Conservation (phyloP, 2,113 vertebrate species). For the Phaetusa simplex region DNA sequence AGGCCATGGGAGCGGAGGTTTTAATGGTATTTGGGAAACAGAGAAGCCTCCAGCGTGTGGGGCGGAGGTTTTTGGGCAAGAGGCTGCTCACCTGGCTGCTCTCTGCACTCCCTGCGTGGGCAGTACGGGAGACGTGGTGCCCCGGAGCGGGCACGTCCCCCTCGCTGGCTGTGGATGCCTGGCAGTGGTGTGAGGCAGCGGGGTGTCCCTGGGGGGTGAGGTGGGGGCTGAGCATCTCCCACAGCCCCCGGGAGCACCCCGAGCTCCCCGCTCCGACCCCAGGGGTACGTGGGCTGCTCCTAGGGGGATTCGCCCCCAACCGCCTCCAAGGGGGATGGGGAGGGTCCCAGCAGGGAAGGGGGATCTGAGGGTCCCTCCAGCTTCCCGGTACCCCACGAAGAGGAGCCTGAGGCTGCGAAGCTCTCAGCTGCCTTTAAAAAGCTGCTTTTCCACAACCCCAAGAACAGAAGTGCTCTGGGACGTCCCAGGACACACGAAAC, state of each 20-base stretch:
- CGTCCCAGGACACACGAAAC: neutral
- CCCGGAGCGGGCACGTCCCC: accelerated
- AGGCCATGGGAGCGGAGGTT: neutral
- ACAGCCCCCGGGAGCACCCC: neutral
- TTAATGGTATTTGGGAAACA: neutral
- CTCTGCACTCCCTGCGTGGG: neutral
- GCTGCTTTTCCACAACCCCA: neutral
- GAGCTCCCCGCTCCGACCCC: neutral
- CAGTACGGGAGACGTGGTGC: neutral
- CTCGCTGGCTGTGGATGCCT: neutral
- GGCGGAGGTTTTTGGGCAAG: neutral
- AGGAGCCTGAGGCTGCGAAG: neutral
- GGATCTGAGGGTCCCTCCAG: neutral
- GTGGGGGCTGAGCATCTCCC: neutral
- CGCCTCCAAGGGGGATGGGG: neutral
- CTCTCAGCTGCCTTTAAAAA: neutral
- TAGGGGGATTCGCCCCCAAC: neutral
- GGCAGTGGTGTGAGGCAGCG: neutral
- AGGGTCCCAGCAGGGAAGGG: neutral
- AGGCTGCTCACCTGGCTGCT: neutral
- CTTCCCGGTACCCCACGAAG: neutral
- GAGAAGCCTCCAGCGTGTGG: neutral
- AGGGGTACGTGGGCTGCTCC: neutral
- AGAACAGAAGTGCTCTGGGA: neutral
- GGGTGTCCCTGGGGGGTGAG: neutral